Evolutionary conservation across 2,113 vertebrate species (phyloP).

Genomic region (Azemiops feae): DNA sequence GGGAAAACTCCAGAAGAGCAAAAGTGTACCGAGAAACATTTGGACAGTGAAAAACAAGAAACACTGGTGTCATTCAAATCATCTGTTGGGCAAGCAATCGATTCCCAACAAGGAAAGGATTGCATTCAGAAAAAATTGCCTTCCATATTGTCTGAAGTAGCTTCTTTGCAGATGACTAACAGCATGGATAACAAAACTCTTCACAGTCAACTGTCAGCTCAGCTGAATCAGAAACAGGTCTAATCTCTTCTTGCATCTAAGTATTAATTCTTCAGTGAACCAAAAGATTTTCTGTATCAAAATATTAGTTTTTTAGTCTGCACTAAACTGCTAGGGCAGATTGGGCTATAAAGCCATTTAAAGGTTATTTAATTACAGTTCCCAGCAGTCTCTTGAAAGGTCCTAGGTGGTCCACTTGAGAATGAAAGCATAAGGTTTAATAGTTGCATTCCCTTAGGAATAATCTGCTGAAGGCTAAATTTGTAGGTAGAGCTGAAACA

Average conservation of each 20-base stretch:
- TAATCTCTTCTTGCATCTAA: background rate
- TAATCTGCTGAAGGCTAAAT: background rate
- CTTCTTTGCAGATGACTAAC: background rate
- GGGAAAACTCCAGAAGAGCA: rapidly evolving
- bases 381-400: background rate
- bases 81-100: conserved; percentile 54
- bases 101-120: conserved; percentile 35
- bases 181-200: conserved; percentile 51
- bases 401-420: background rate
- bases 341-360: background rate
- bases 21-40: conserved; percentile 13
- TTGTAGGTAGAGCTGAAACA: background rate
- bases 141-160: conserved; percentile 64
- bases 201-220: conserved; percentile 68
- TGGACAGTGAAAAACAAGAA: conserved; percentile 53
- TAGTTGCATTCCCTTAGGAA: background rate
- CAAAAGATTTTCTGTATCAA: background rate
- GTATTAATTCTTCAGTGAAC: background rate
- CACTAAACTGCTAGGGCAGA: background rate
- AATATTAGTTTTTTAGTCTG: background rate
- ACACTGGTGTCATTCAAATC: conserved; percentile 55
- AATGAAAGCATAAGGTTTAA: background rate
- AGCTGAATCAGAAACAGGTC: conserved; percentile 91
- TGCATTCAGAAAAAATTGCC: conserved; percentile 62
- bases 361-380: background rate